Evolutionary conservation across 2,888 invertebrate genomes (phyloP).

Genomic region (Melinopterus prodromus): DNA sequence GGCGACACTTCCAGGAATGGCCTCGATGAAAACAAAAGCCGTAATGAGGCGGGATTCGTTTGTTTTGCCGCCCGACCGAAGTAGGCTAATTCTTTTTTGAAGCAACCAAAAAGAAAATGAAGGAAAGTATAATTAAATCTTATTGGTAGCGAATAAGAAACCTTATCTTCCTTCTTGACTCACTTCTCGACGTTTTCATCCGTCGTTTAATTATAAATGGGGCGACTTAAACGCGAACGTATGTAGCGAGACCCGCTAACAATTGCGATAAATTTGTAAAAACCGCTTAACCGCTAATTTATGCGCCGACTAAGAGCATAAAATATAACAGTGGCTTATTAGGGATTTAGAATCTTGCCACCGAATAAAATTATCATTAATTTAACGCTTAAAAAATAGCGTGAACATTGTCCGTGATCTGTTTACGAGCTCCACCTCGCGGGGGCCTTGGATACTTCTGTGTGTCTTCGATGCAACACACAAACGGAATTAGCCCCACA

Average conservation of each 20-base stretch:
- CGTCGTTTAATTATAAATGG: neutral
- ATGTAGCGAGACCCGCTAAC: neutral
- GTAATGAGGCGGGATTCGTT: neutral
- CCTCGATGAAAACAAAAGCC: neutral
- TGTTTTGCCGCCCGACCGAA: neutral
- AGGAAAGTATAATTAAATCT: neutral
- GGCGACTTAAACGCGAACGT: neutral
- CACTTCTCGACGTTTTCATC: too few species aligned
- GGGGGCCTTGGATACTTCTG: neutral
- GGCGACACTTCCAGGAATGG: neutral
- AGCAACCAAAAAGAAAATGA: neutral
- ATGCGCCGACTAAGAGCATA: neutral
- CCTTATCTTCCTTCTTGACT: too few species aligned
- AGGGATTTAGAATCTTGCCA: slow-evolving; percentile 25
- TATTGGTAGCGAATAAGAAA: neutral
- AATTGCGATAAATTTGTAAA: neutral
- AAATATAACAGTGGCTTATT: slow-evolving; percentile 10
- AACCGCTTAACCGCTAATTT: neutral
- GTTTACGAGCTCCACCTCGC: slow-evolving; percentile 6
- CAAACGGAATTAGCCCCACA: neutral
- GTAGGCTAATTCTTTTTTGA: neutral
- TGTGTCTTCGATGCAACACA: neutral
- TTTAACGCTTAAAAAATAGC: slow-evolving; percentile 22
- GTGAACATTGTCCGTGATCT: slow-evolving; percentile 23
- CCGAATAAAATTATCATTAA: slow-evolving; percentile 26